Evolutionary conservation across 2,888 invertebrate species (phyloP).

Genomic region (Slavum lentiscoides): DNA sequence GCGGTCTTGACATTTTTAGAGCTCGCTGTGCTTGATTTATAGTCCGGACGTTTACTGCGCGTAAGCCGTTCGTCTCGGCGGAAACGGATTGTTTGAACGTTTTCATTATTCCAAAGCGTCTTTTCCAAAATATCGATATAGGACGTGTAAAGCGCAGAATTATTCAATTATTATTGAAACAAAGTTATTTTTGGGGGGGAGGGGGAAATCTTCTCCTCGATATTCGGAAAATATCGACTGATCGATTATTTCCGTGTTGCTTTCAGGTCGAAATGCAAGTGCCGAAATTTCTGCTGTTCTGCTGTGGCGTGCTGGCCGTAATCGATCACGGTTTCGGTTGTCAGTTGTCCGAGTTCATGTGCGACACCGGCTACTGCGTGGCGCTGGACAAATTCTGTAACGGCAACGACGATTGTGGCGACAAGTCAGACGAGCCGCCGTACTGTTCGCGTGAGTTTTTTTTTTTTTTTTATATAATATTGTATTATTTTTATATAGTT

Average conservation of each 20-base stretch:
- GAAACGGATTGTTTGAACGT: background rate
- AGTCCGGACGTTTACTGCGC: no score
- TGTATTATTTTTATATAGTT: background rate
- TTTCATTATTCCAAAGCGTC: background rate
- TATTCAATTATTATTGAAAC: no score
- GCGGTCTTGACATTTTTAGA: conserved; percentile 12
- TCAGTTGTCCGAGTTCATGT: conserved; percentile 67
- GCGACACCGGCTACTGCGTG: conserved; percentile 70
- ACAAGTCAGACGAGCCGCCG: conserved; percentile 75
- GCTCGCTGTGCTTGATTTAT: conserved; percentile 8
- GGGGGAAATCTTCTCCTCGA: no score
- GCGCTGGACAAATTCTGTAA: conserved; percentile 77
- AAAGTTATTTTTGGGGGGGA: no score
- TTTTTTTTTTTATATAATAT: no score
- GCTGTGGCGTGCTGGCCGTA: conserved; percentile 3
- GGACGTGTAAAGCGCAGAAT: no score
- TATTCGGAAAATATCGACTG: background rate
- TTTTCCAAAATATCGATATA: no score
- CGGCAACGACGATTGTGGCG: conserved; percentile 75
- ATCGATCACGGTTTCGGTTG: conserved; percentile 58
- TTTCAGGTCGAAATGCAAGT: conserved; percentile 40
- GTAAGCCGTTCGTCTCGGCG: background rate
- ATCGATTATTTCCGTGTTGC: background rate
- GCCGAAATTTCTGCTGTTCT: background rate
- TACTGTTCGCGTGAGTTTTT: conserved; percentile 75